A percentile compares a stretch with the other conserved stretches of the same genome.
Conservation (phyloP, 2,113 vertebrate genomes). For the Phaethornis superciliosus region DNA sequence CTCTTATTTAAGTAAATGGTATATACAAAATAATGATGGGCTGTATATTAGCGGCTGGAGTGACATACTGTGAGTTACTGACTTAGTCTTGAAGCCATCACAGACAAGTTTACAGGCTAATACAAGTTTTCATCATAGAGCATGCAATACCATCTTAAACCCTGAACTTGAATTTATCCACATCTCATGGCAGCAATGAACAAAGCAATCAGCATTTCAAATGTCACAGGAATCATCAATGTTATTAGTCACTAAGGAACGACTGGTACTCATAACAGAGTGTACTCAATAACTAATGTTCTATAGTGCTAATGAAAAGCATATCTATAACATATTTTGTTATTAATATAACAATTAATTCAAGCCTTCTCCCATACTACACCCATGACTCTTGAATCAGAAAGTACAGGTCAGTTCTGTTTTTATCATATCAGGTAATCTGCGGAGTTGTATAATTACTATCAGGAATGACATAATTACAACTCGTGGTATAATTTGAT, state of each 20-base stretch:
- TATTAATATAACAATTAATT: background rate
- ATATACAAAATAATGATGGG: background rate
- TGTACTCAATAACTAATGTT: background rate
- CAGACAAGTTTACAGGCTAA: background rate
- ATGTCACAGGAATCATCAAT: background rate
- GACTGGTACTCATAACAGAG: background rate
- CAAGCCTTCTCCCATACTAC: background rate
- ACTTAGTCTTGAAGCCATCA: background rate
- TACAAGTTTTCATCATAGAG: background rate
- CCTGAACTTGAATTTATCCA: background rate
- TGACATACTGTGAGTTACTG: background rate
- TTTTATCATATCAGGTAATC: background rate
- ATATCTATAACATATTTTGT: background rate
- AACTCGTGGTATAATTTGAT: background rate
- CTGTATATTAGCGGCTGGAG: background rate
- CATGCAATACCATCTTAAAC: background rate
- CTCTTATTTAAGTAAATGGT: background rate
- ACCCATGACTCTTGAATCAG: background rate
- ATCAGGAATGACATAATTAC: background rate
- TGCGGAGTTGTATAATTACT: background rate
- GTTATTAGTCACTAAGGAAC: conserved; percentile 21
- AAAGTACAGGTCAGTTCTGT: background rate
- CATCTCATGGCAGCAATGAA: background rate
- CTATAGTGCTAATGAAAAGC: background rate
- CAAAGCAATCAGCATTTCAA: background rate